A percentile compares a stretch with the other conserved stretches of the same genome.
Conservation (phyloP, 2,113 vertebrate genomes). For the Callionymus lyra region DNA sequence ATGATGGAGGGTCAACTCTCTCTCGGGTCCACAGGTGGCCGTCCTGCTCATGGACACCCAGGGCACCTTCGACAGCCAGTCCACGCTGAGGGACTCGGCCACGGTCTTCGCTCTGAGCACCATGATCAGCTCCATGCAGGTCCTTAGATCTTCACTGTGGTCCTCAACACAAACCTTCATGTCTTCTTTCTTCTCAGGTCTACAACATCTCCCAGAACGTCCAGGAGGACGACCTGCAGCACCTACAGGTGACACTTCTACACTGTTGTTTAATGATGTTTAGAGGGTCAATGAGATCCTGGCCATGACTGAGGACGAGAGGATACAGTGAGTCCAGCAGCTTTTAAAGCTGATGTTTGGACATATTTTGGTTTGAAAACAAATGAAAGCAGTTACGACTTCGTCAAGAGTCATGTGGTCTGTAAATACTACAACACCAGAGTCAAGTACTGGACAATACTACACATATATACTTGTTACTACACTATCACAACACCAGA, state of each 20-base stretch:
- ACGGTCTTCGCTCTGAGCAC: constrained; percentile 97
- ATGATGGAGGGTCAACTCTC: background rate
- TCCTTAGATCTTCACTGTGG: constrained; percentile 42
- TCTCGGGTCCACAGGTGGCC: constrained; percentile 69
- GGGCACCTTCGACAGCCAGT: constrained; percentile 96
- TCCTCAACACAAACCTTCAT: background rate
- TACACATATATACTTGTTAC: no score
- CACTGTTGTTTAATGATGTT: background rate
- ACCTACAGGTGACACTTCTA: constrained; percentile 72
- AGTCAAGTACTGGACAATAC: no score
- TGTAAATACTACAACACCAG: no score
- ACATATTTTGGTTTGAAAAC: no score
- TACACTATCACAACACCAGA: no score
- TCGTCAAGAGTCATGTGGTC: no score
- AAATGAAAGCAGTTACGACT: no score
- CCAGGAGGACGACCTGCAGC: constrained; percentile 86
- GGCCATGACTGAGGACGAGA: no score
- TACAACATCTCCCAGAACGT: constrained; percentile 90
- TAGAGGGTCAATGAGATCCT: no score
- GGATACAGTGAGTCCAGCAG: no score
- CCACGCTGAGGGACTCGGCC: constrained; percentile 90
- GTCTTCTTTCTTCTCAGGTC: constrained; percentile 58
- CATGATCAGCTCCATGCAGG: constrained; percentile 99
- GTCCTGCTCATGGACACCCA: constrained; percentile 96
- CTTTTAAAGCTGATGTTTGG: no score